Evolutionary conservation across 2,113 vertebrate species (phyloP).

Genomic region (Microcebus lehilahytsara): DNA sequence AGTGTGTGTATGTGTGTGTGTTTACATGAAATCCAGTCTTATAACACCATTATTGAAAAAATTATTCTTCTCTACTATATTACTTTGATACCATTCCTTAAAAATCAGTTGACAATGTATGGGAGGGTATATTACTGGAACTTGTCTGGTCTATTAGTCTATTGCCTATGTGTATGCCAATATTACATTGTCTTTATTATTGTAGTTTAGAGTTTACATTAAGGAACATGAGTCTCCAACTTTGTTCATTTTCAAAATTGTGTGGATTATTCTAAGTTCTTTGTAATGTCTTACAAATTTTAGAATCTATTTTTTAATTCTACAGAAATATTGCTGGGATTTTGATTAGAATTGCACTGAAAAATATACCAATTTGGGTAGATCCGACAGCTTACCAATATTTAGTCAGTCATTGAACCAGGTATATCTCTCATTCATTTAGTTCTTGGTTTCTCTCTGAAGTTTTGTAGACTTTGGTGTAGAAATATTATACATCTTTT

Average conservation of each 20-base stretch:
- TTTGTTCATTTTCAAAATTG: background rate
- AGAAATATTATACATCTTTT: background rate
- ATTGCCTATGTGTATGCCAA: background rate
- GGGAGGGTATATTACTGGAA: background rate
- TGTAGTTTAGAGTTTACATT: background rate
- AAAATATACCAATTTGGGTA: background rate
- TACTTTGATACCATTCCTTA: background rate
- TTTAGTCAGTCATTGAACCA: background rate
- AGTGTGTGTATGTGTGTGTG: rapidly evolving
- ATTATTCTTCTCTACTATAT: background rate
- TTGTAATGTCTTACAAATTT: background rate
- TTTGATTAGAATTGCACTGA: background rate
- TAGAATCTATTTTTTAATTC: background rate
- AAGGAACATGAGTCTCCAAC: background rate
- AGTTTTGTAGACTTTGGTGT: background rate
- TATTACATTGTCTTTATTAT: background rate
- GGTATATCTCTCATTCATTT: background rate
- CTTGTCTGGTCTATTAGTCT: background rate
- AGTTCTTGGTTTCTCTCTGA: background rate
- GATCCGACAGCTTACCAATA: background rate
- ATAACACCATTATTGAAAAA: background rate
- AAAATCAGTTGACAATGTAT: background rate
- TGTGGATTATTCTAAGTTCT: background rate
- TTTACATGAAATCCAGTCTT: background rate
- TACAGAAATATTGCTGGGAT: background rate